A percentile compares a stretch with the other conserved stretches of the same genome.
Evolutionary conservation across 2,797 vertebrate species (phyloP).

Genomic region (Poecilia velifera): DNA sequence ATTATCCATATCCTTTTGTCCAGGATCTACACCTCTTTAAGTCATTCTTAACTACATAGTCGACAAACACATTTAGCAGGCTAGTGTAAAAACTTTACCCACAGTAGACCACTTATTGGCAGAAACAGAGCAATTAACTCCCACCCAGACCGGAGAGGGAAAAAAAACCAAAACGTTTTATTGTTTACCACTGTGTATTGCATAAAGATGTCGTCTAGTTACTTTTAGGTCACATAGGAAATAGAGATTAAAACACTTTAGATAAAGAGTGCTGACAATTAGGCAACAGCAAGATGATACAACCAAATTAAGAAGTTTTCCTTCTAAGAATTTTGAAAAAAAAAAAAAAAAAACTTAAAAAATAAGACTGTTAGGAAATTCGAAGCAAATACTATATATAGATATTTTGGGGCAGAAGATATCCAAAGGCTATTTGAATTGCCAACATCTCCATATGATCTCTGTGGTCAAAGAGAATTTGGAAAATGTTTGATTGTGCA

Average conservation of each 20-base stretch:
- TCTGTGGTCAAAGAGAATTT: background rate
- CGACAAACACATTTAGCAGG: background rate
- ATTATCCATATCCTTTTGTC: background rate
- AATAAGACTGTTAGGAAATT: background rate
- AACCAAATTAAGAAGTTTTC: background rate
- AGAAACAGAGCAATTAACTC: background rate
- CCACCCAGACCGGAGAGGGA: background rate
- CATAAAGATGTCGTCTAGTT: background rate
- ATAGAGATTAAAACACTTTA: background rate
- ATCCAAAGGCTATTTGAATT: background rate
- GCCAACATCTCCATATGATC: background rate
- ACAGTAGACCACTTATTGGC: background rate
- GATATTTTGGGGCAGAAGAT: background rate
- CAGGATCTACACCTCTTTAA: background rate
- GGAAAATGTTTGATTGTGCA: background rate
- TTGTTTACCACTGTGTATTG: background rate
- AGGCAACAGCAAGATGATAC: background rate
- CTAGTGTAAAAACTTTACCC: background rate
- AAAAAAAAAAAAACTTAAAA: background rate
- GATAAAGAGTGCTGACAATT: background rate
- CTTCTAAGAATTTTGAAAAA: background rate
- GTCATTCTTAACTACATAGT: background rate
- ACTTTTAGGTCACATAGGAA: background rate
- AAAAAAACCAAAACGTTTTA: background rate
- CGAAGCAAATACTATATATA: background rate